These are phyloP conservation scores for Ceratina australensis DNA, from an alignment of 1,140 invertebrate species.

Conservation along the genomic window DNA sequence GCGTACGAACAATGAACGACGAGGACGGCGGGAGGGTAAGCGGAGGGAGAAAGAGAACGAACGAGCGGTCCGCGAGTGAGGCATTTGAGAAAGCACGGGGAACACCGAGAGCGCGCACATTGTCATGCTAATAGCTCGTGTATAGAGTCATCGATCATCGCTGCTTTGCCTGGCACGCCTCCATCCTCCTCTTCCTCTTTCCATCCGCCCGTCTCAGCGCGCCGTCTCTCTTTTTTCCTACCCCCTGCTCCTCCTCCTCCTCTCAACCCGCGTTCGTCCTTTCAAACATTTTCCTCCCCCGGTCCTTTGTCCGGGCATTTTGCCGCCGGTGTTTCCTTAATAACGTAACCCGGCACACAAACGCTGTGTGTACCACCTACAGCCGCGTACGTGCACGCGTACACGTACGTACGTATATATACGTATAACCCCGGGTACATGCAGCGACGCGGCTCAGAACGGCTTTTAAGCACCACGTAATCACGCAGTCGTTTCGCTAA, in stretches of 20 bases:
- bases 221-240: neutral
- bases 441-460: neutral
- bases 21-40: too few species aligned
- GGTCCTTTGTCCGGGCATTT: constrained; percentile 27
- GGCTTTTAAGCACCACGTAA: constrained; percentile 53
- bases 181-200: neutral
- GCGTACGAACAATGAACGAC: constrained; percentile 52
- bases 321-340: constrained; percentile 31
- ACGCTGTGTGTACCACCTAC: neutral
- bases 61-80: constrained; percentile 18
- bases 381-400: neutral
- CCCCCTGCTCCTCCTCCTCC: neutral
- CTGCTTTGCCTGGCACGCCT: constrained; percentile 12
- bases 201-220: too few species aligned
- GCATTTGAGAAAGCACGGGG: constrained; percentile 3
- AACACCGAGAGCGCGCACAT: constrained; percentile 21
- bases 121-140: constrained; percentile 60
- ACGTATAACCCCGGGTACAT: too few species aligned
- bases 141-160: constrained; percentile 59
- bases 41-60: constrained; percentile 27
- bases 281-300: constrained; percentile 27
- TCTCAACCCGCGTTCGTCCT: constrained; percentile 8
- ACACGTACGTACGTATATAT: neutral
- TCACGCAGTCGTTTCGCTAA: constrained; percentile 39
- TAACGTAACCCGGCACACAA: constrained; percentile 39